Conservation (phyloP, 2,888 invertebrate genomes). For the Ochlodes sylvanus region DNA sequence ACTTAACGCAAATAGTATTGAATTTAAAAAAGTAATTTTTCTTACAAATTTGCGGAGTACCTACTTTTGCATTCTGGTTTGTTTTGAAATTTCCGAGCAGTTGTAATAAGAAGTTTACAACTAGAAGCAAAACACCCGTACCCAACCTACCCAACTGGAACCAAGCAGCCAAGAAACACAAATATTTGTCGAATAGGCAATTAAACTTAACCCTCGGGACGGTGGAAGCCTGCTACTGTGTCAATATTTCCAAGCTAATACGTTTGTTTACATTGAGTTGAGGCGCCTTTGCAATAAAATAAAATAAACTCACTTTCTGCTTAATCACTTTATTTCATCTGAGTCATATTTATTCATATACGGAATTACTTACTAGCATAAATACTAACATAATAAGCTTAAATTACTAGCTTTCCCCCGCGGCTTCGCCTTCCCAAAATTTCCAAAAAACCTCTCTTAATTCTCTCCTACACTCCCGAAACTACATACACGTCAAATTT, state of each 20-base stretch:
- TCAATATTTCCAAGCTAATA: constrained; percentile 1
- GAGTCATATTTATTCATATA: neutral
- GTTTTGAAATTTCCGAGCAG: neutral
- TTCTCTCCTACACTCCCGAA: too few relatives aligned
- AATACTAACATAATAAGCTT: too few relatives aligned
- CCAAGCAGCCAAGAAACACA: neutral
- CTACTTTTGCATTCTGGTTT: neutral
- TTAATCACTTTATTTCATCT: neutral
- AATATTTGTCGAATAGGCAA: constrained; percentile 19
- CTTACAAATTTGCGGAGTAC: neutral
- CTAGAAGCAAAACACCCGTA: neutral
- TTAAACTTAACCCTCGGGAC: constrained; percentile 12
- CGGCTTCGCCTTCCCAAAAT: too few relatives aligned
- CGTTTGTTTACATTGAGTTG: neutral
- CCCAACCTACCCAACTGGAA: neutral
- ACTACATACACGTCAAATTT: too few relatives aligned
- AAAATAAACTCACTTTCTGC: neutral
- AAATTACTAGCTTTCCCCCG: too few relatives aligned
- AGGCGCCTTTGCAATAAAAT: neutral
- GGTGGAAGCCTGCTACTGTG: constrained; percentile 2
- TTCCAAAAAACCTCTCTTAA: too few relatives aligned
- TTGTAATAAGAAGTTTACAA: neutral
- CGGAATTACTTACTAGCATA: too few relatives aligned
- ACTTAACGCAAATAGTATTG: too few relatives aligned
- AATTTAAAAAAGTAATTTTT: too few relatives aligned